Evolutionary conservation across 2,888 invertebrate species (phyloP), one percentile per base, ranked within the genome.

Genomic region (Nezara viridula): DNA sequence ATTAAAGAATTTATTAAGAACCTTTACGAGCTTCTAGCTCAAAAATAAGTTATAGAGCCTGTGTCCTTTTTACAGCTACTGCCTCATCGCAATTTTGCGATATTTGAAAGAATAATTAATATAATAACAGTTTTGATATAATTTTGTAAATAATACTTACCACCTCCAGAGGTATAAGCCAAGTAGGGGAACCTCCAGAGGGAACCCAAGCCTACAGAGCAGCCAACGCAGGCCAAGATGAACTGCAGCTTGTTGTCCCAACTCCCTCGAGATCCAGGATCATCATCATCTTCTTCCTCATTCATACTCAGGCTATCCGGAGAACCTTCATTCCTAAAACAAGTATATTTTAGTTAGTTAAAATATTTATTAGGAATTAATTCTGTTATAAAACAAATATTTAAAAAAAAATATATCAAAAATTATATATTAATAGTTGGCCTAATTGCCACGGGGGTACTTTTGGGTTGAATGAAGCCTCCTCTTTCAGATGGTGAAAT

Each of bases 151-250:
- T 19, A 81, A 44, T 44, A 81, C 81, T 94, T 92, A 97, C 97
- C 97, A 94, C 97, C 97, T 91, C 97, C 97, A 92, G 97, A 97
- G 94, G 96, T 96, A 93, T 97, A 97, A 93, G 97, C 97, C 92
- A 98, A 95, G 93, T 98, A 98, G 55, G 98, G 98, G 93, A 98
- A 98, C 92, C 98, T 95, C 98, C 98, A 98, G 91, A 98, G 96
- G 92, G 97, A 98, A 91, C 97, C 97, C 91, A 98, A 94, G 66
- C 97, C 98, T 89, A 98, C 97, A 88, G 97, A 97, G 93, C 97
- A 97, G 44, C 98, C 97, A 91, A 98, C 96, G 92, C 97, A 97
- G 86, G 97, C 97, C 92, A 98, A 94, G 88, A 98, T 97, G 92
- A 98, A 98, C 93, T 98, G 97, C 92, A 96, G 95, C 94, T 97